Evolutionary conservation across 92 coral and sea anemone species (phyloP).

Genomic region (Epizoanthus rinbou): DNA sequence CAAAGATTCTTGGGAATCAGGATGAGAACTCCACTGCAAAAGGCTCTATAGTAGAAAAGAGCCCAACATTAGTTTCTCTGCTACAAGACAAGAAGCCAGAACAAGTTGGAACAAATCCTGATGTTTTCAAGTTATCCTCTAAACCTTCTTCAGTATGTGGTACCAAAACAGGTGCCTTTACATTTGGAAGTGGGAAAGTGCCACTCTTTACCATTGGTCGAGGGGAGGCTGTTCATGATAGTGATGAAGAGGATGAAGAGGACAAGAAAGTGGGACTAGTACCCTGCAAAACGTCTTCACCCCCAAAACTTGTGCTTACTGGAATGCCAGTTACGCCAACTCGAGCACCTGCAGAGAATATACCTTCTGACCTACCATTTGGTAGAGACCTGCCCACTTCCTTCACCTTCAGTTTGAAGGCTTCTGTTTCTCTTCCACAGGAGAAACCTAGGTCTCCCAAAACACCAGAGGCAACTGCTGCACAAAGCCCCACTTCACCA

Average conservation of each 20-base stretch:
- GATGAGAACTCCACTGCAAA: not conserved
- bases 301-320: conserved; percentile 24
- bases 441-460: conserved; percentile 46
- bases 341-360: conserved; percentile 3
- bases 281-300: conserved; percentile 65
- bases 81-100: not conserved
- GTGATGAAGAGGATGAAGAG: conserved; percentile 59
- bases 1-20: not conserved
- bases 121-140: not conserved
- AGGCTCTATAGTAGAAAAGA: not conserved
- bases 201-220: conserved; percentile 83
- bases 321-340: conserved; percentile 22
- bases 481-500: conserved; percentile 59
- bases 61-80: conserved; percentile 27
- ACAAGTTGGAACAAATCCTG: not conserved
- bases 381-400: conserved; percentile 62
- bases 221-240: conserved; percentile 47
- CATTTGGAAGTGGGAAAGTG: conserved; percentile 21
- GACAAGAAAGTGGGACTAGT: conserved; percentile 46
- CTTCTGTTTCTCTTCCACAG: conserved; percentile 44
- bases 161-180: not conserved
- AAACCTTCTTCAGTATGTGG: not conserved
- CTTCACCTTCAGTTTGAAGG: conserved; percentile 69
- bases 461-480: conserved; percentile 37
- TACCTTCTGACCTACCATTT: conserved; percentile 54